Base-by-base conservation (phyloP, 2,888 invertebrate species). In the Laothoe populi region DNA sequence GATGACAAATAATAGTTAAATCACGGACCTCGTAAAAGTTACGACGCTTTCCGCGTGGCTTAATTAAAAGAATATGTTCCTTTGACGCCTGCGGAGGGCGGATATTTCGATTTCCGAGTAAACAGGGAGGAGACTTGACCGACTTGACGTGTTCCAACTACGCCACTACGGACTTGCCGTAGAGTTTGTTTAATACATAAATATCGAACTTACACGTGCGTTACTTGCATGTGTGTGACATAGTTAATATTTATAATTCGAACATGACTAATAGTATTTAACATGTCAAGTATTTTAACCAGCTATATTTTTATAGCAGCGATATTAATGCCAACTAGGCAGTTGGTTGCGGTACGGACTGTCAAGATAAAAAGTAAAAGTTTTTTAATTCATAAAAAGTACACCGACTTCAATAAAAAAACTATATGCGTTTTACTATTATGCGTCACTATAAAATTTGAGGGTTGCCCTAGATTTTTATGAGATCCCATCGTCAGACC, bases 1-100 rank as follows among this genome's bases (percentile, higher is more conserved):
- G 88, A 92, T 89, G 92, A 91, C 91, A 92, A 92, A 92, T 92
- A 92, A 92, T 92, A 92, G 90, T 92, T 90, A 92, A 92, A 92
- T 92, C 92, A 90, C 83, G 77, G 82, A 78, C 76, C 79, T 90
- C 92, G 87, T 92, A 90, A 92, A 88, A 82, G 84, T 91, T 90
- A 91, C 88, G 92, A 90, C 78, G 79, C 84, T 87, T 86, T 90
- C 84, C 82, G 88, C 86, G 81, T 81, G 79, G 84, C 87, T 90
- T 92, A 91, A 92, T 92, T 92, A 92, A 92, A 92, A 90, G 87
- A 89, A 88, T 90, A 90, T 87, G 88, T 87, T 83, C 82, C 75
- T 85, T 79, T 80, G 83, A 82, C 86, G 87, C 83, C 78, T 77
- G 71, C 66, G 70, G 66, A 63, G 62, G 61, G 42, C 44, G 58